Evolutionary conservation across 92 coral and sea anemone species (phyloP), one percentile per base, ranked within the genome.

Genomic region (Bergia puertoricense): DNA sequence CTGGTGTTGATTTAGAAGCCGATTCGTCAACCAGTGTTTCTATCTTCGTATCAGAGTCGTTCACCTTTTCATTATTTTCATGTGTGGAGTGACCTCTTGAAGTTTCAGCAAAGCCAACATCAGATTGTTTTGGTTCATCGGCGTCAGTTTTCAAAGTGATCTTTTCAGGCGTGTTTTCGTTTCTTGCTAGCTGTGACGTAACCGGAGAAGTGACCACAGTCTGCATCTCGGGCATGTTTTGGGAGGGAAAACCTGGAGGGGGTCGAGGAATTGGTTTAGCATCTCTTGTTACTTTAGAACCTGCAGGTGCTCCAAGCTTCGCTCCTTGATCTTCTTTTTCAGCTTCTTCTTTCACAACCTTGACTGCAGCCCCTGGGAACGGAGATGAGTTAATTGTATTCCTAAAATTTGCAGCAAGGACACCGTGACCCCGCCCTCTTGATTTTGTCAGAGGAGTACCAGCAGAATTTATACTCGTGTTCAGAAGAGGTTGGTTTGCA

Each of bases 391-490:
- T 76, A 15, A 0, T 42, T 30, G 41, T 7, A 4, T 37, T 5
- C 59, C 16, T 8, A 41, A 83, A 84, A 1, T 36, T 44, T 69
- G 67, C 87, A 71, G 87, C 87, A 71, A 84, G 1, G 44, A 16
- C 0, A 0, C 87, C 87, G 38, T 79, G 86, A 83, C 86, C 86
- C 45, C 86, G 86, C 15, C 86, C 86, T n/a, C 11, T 66, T 22
- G 77, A 23, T 9, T 43, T 82, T 4, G 43, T 7, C 30, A 22
- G 1, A 10, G 18, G 20, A 8, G 1, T 20, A 9, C 75, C 50
- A 81, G 10, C 23, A 2, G 36, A 10, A 37, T 14, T 38, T 3
- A 6, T 7, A 18, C 8, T n/a, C 75, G 18, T 38, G 50, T 41
- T 40, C n/a, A 22, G 1, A 42, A 9, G 48, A 2, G 77, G 41